phyloP scores from a whole-genome alignment of 1,140 invertebrate species.

The Proales similis region DNA sequence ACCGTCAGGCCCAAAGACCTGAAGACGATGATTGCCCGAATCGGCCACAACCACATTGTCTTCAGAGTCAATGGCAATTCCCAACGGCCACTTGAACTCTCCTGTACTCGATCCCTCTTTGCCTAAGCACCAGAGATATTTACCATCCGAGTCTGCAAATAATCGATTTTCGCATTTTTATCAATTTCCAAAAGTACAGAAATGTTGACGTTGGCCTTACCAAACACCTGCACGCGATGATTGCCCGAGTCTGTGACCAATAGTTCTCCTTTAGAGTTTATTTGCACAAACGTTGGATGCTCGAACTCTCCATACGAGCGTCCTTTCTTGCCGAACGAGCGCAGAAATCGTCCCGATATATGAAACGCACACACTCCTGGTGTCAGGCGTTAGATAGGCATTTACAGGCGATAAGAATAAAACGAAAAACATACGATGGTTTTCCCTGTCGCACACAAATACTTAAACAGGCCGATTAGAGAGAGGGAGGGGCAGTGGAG shows the following conservation, averaged over 20 bases:
- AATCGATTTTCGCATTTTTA: too few relatives aligned
- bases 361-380: constrained; percentile 31
- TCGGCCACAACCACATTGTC: constrained; percentile 95
- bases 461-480: constrained; percentile 96
- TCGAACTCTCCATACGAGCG: neutral
- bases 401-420: too few relatives aligned
- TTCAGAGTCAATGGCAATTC: constrained; percentile 94
- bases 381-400: too few relatives aligned
- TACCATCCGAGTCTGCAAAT: constrained; percentile 47
- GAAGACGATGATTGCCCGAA: constrained; percentile 93
- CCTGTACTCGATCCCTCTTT: constrained; percentile 43
- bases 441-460: constrained; percentile 93
- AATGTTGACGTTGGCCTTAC: too few relatives aligned
- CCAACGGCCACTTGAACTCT: constrained; percentile 90
- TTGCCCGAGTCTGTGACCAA: constrained; percentile 43
- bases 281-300: constrained; percentile 7
- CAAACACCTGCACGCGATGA: constrained; percentile 48
- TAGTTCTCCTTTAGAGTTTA: constrained; percentile 38
- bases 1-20: constrained; percentile 66
- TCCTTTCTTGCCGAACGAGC: constrained; percentile 20
- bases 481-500: neutral
- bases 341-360: constrained; percentile 11
- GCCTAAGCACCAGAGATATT: constrained; percentile 47
- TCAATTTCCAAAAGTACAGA: too few relatives aligned
- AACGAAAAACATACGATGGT: constrained; percentile 96